Conservation (phyloP, 2,113 vertebrate species). For the Spheniscus mendiculus region DNA sequence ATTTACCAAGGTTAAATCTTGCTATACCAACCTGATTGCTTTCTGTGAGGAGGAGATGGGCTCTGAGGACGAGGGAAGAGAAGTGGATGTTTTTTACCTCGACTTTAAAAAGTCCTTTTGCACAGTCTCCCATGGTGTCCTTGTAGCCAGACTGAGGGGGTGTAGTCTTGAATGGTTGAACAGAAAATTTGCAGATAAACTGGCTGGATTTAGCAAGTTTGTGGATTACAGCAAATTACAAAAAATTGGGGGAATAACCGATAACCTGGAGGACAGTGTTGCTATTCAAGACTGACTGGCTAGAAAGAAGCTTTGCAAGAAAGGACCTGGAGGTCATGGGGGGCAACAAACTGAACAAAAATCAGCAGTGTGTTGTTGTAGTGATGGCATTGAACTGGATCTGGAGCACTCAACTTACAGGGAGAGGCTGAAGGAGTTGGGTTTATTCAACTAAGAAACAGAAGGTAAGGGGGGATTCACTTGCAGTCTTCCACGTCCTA, state of each 20-base stretch:
- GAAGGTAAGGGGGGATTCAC: not conserved
- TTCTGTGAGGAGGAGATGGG: not conserved
- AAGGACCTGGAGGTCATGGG: rapidly evolving
- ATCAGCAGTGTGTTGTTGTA: not conserved
- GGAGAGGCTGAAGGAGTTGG: not conserved
- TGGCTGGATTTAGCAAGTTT: not conserved
- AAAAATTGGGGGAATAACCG: not conserved
- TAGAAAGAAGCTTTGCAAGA: not conserved
- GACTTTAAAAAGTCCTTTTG: not conserved
- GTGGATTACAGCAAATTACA: not conserved
- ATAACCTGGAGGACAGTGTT: not conserved
- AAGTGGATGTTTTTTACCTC: not conserved
- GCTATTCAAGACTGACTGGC: not conserved
- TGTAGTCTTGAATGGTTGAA: not conserved
- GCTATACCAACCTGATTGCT: not conserved
- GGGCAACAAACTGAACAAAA: not conserved
- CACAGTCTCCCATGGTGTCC: not conserved
- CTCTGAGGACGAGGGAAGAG: not conserved
- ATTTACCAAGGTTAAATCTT: not conserved
- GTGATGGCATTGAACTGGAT: not conserved
- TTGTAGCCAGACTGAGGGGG: not conserved
- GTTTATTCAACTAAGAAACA: not conserved
- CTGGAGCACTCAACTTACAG: rapidly evolving
- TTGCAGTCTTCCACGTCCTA: not conserved
- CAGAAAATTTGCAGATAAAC: not conserved